Base-by-base conservation (phyloP, 2,797 vertebrate species). In the Luscinia luscinia region DNA sequence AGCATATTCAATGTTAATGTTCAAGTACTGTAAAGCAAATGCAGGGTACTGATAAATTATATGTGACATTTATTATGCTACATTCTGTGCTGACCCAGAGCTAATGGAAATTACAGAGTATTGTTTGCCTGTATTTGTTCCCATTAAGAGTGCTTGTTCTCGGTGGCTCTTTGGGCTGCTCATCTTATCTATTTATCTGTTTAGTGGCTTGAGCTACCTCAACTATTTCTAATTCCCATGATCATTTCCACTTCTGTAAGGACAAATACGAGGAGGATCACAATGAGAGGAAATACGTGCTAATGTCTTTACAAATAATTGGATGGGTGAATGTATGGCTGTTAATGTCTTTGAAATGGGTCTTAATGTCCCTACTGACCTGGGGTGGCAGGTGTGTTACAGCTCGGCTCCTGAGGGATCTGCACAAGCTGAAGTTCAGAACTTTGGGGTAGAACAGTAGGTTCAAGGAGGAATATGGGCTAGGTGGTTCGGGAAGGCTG, bases 21-120 rank as follows among this genome's bases (percentile, higher is more conserved):
- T 84, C 45, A 74, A 77, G 49, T 57, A 52, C 80, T 55, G 28
- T 46, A 57, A 66, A 92, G 23, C 14, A 30, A 89, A 77, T 74
- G 68, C 21, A 77, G 20, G 9, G 9, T 48, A 70, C 52, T 83
- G 61, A 80, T 87, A 87, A 90, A 91, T 87, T 92, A 74, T 32
- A 84, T 83, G 62, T 87, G 89, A 89, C 84, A 83, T 90, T 87
- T 83, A 69, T 93, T 85, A 83, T 59, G 28, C 59, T 69, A 34
- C 59, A 82, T 87, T 69, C 61, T 89, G 48, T 54, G 30, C 70
- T 85, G 57, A 83, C 24, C 61, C 15, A 69, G 57, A 79, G 55
- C n/a, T 91, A 88, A 90, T 82, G 81, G 87, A 89, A 82, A 93
- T 89, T 75, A 75, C 7, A 54, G 66, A 23, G 6, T 57, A 46